These are phyloP conservation scores for Orchestia grillus DNA, from an alignment of 1,140 invertebrate species.

Conservation along the genomic window DNA sequence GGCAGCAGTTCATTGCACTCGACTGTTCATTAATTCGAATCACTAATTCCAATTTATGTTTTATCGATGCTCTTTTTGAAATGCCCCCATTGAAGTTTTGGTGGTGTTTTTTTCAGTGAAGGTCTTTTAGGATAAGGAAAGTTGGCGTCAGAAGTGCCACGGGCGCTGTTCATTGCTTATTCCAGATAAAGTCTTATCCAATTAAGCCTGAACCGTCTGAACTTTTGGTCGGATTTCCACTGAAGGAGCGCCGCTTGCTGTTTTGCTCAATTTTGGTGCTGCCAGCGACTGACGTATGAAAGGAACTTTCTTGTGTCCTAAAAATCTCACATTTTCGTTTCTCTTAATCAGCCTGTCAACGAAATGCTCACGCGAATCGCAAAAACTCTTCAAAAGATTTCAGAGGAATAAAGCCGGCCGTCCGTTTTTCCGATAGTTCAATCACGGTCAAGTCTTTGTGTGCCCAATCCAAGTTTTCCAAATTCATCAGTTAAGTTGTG, in stretches of 20 bases:
- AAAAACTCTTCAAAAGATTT: neutral
- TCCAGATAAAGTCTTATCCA: conserved; percentile 25
- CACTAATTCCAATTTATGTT: conserved; percentile 18
- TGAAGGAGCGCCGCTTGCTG: neutral
- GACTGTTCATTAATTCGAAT: conserved; percentile 10
- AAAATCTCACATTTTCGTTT: conserved; percentile 8
- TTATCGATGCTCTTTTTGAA: neutral
- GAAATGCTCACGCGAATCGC: neutral
- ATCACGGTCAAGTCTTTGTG: neutral
- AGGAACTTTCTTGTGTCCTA: conserved; percentile 8
- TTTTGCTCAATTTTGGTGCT: neutral
- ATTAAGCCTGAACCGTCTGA: conserved; percentile 4
- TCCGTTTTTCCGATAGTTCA: neutral
- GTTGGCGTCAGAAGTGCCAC: neutral
- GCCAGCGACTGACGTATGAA: conserved; percentile 32
- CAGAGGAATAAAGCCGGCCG: neutral
- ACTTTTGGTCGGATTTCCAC: neutral
- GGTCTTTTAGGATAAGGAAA: neutral
- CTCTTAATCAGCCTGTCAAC: conserved; percentile 24
- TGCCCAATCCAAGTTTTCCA: neutral
- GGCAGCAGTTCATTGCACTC: neutral
- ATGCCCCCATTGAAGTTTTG: neutral
- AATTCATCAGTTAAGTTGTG: neutral
- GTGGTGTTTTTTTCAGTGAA: neutral
- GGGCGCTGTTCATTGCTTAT: neutral